Base-by-base conservation (phyloP, 2,797 vertebrate genomes). In the Rhinichthys osculus region DNA sequence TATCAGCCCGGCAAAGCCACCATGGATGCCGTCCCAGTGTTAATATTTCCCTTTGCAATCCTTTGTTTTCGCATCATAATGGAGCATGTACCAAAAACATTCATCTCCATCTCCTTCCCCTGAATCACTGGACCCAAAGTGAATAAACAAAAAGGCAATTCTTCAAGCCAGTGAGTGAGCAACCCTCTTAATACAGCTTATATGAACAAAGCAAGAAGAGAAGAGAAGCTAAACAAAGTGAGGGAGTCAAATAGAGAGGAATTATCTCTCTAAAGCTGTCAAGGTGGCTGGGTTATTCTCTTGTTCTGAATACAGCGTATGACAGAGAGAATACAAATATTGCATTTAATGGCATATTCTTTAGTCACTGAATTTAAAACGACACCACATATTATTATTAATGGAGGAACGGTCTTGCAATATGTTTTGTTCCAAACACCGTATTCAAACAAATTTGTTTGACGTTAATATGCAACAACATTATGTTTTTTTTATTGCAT, bases 61-160 rank as follows among this genome's bases (percentile, higher is more conserved):
- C 85, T 83, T 84, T 87, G 73, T 86, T 86, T 89, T 80, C 59
- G 7, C 59, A 83, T 74, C 78, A 81, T 76, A 78, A 74, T 62
- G 78, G 79, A 73, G 33, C 69, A 69, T 72, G 74, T 74, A 83
- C 59, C 72, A 57, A 84, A 71, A 84, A 85, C 76, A 85, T 85
- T 78, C 83, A 78, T 85, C 76, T 84, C 86, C 74, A 79, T 71
- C 81, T 83, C 67, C 59, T 50, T 69, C 64, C 16, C 44, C 62
- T 40, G 70, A 87, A 73, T 59, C 88, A 83, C 78, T 76, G 69
- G 73, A 83, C 30, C 72, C 74, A 80, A 89, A 84, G 84, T 85
- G 71, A 88, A 87, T 70, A 78, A 86, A 87, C 85, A 88, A 86
- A 86, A 82, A 89, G 47, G 40, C 85, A 82, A 86, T 86, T 88